Percentiles rank a stretch among this genome's conserved stretches.
phyloP scores from a whole-genome alignment of 35 echinoderm and acorn worm species.

The Patiria miniata region DNA sequence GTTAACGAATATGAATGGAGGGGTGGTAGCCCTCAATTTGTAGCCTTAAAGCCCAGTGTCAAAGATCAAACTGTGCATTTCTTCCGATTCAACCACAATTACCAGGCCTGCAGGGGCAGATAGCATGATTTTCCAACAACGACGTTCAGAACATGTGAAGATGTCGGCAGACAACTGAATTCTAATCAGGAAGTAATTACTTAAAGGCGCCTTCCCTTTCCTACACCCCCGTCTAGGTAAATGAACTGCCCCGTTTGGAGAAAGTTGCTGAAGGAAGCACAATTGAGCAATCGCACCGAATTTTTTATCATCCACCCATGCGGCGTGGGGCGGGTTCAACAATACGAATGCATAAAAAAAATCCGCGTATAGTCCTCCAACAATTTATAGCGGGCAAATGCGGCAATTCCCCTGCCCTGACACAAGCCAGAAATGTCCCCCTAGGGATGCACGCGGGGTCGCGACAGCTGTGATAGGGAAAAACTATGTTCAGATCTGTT shows the following conservation, averaged over 20 bases:
- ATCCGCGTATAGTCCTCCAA: neutral
- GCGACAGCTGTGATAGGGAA: neutral
- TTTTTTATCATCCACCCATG: constrained; percentile 16
- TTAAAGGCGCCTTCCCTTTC: neutral
- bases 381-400: constrained; percentile 3
- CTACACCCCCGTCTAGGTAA: constrained; percentile 2
- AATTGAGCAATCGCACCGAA: constrained; percentile 1
- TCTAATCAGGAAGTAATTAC: neutral
- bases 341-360: neutral
- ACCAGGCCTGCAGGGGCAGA: neutral
- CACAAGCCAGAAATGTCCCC: neutral
- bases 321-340: neutral
- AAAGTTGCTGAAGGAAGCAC: constrained; percentile 28
- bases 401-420: neutral
- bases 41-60: constrained; percentile 6
- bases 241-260: constrained; percentile 1
- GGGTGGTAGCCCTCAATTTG: constrained; percentile 23
- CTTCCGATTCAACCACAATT: neutral
- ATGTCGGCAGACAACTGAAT: neutral
- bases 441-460: neutral
- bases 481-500: neutral
- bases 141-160: neutral
- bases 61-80: constrained; percentile 26
- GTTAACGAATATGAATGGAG: constrained; percentile 25
- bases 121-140: neutral